Evolutionary conservation across 2,797 vertebrate genomes (phyloP).

Genomic region (Enteromius radiatus): DNA sequence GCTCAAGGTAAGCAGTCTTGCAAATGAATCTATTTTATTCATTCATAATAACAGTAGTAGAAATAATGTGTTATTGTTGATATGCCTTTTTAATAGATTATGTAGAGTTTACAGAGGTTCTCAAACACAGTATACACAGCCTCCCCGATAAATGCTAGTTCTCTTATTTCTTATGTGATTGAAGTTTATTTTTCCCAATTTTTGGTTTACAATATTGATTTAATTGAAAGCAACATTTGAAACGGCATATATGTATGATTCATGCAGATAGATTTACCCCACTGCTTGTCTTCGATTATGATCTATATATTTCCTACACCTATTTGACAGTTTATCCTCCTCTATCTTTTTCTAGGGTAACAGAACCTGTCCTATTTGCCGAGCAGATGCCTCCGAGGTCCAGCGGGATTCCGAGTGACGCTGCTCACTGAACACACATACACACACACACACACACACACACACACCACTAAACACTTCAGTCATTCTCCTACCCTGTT

Average conservation of each 20-base stretch:
- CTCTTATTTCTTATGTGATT: background rate
- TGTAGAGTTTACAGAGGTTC: background rate
- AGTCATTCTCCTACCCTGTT: constrained; percentile 28
- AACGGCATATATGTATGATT: no score
- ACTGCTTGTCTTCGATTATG: background rate
- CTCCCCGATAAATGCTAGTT: background rate
- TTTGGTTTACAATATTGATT: no score
- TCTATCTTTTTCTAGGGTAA: constrained; percentile 85
- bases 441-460: constrained; percentile 38
- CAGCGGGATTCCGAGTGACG: constrained; percentile 96
- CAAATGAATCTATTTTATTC: background rate
- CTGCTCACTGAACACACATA: constrained; percentile 10
- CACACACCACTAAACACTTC: constrained; percentile 25
- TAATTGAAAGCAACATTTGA: background rate
- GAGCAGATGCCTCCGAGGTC: constrained; percentile 95
- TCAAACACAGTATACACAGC: background rate
- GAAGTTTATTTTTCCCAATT: no score
- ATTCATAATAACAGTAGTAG: no score
- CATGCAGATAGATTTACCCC: background rate
- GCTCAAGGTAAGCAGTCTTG: constrained; percentile 90
- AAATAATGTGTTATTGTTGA: background rate
- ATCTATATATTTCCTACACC: background rate
- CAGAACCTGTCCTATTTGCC: constrained; percentile 95
- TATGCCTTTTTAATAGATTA: background rate
- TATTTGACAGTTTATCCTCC: constrained; percentile 27